These are phyloP conservation scores for Nothura maculosa DNA, from an alignment of 2,797 vertebrate genomes.

Conservation along the genomic window DNA sequence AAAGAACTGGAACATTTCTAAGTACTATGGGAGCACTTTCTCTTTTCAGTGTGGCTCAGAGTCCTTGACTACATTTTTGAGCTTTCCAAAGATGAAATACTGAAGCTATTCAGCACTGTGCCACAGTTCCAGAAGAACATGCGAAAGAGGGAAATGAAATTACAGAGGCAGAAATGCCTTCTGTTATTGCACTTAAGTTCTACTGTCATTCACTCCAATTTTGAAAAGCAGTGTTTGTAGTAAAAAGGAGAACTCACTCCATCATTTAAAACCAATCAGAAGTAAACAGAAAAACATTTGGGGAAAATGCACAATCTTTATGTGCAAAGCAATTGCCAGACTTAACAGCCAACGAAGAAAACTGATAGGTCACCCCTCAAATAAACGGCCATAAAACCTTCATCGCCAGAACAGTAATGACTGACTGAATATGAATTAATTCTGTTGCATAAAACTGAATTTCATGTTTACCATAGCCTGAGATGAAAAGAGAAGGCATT, in stretches of 20 bases:
- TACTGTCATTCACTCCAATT: slow-evolving; percentile 7
- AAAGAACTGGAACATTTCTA: slow-evolving; percentile 57
- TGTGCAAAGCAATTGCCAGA: background rate
- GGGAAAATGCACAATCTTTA: background rate
- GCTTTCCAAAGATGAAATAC: slow-evolving; percentile 56
- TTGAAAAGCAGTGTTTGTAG: slow-evolving; percentile 22
- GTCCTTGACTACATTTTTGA: slow-evolving; percentile 45
- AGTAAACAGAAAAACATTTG: background rate
- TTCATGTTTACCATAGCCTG: background rate
- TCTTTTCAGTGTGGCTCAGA: slow-evolving; percentile 9
- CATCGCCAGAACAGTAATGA: background rate
- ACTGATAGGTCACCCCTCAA: background rate
- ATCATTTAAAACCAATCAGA: slow-evolving; percentile 7
- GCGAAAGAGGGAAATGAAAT: slow-evolving; percentile 12
- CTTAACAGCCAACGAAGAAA: background rate
- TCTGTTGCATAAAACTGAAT: background rate
- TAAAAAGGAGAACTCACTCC: slow-evolving; percentile 35
- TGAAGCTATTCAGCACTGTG: background rate
- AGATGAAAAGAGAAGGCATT: background rate
- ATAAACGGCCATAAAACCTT: slow-evolving; percentile 14
- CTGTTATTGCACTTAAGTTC: slow-evolving; percentile 25
- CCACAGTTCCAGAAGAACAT: background rate
- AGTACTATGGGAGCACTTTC: slow-evolving; percentile 37
- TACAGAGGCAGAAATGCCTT: background rate
- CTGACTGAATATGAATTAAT: background rate